Evolutionary conservation across 1,140 invertebrate genomes (phyloP).

Genomic region (Drosophila obscura): DNA sequence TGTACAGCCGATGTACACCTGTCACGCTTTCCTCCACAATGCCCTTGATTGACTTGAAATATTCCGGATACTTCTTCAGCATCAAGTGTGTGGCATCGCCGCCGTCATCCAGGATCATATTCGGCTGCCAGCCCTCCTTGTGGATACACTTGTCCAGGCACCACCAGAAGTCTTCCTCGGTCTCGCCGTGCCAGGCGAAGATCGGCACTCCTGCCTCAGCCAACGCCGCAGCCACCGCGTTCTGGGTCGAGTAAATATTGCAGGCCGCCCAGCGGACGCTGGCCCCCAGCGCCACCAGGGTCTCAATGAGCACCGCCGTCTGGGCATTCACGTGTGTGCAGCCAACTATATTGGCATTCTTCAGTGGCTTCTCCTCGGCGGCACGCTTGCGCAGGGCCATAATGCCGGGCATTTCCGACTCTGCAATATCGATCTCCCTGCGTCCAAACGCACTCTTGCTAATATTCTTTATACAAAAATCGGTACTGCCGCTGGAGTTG

Average conservation of each 20-base stretch:
- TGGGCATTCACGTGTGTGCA: conserved; percentile 99
- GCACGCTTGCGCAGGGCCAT: conserved; percentile 96
- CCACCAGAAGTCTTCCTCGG: conserved; percentile 99
- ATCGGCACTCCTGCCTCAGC: conserved; percentile 94
- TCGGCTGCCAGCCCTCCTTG: conserved; percentile 93
- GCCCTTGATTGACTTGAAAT: conserved; percentile 97
- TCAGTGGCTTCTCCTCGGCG: conserved; percentile 95
- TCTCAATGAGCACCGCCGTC: conserved; percentile 98
- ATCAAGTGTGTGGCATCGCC: conserved; percentile 98
- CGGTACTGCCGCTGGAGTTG: conserved; percentile 90
- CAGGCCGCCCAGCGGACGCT: conserved; percentile 97
- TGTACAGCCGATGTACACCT: conserved; percentile 98
- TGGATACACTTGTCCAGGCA: conserved; percentile 97
- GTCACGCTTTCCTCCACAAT: conserved; percentile 99
- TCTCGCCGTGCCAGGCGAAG: conserved; percentile 97
- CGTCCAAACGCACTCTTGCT: conserved; percentile 92
- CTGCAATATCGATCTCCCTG: conserved; percentile 98
- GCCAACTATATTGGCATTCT: conserved; percentile 96
- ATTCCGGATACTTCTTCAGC: conserved; percentile 97
- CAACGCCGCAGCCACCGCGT: conserved; percentile 97
- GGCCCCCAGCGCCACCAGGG: conserved; percentile 93
- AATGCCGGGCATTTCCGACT: conserved; percentile 99
- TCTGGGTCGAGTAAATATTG: conserved; percentile 98
- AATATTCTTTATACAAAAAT: conserved; percentile 96
- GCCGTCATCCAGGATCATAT: conserved; percentile 98